Evolutionary conservation across 2,113 vertebrate genomes (phyloP), one percentile per base, ranked within the genome.

Genomic region (Acanthochromis polyacanthus): DNA sequence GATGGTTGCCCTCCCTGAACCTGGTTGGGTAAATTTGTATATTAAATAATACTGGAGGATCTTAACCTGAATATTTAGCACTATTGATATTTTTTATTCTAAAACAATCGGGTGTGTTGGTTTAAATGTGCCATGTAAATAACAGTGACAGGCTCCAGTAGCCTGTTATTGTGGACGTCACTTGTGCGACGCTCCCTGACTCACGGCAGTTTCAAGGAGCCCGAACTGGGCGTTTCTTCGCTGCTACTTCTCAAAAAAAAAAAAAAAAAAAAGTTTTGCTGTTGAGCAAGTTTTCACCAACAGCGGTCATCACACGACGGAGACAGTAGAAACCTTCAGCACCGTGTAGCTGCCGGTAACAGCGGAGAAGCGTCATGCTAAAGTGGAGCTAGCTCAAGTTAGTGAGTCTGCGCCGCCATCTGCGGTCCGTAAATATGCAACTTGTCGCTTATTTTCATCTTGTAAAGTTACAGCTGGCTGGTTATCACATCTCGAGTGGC

Each of bases 191-290:
- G 73, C 17, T 93, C 88, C 89, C 91, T 91, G 15, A 7, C 15
- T 15, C 0, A 0, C 59, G 89, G 36, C 91, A 56, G 93, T 93
- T 93, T 93, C 91, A 93, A 93, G 93, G 66, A 23, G 28, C 91
- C 91, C 90, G 10, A 80, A 87, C 82, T 91, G 91, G 89, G 92
- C 90, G 91, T 93, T 89, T 82, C 89, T 90, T 46, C 11, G 10
- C 75, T 4, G 61, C 63, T 30, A 48, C 74, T 61, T 16, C 32
- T 51, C 51, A 7, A 20, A 36, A 40, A 19, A n/a, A 15, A 12
- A 5, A 5, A 20, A 40, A 16, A 53, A 5, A 76, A 56, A 75
- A 75, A 76, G 15, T 85, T 71, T 25, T 12, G 2, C 45, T 73
- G 10, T 66, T 14, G 2, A 46, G 23, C 16, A 32, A 52, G 50